A percentile compares a stretch with the other conserved stretches of the same genome.
These are phyloP conservation scores for Iguana delicatissima DNA, from an alignment of 2,797 vertebrate species.

Conservation along the genomic window DNA sequence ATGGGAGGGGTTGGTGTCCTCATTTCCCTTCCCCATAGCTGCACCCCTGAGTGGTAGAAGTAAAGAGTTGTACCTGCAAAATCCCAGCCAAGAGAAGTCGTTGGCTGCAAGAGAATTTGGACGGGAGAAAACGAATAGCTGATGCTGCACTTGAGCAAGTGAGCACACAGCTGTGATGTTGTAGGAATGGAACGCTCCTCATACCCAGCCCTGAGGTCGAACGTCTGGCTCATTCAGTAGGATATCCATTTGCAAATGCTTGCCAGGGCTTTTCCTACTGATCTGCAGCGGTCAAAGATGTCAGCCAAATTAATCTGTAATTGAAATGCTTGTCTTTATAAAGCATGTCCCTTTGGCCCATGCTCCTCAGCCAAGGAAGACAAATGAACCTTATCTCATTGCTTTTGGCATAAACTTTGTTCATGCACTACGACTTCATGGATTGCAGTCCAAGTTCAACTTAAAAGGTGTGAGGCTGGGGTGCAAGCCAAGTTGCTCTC, in stretches of 20 bases:
- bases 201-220: not conserved
- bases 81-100: not conserved
- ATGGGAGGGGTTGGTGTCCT: no score
- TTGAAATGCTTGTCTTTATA: accelerated
- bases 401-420: not conserved
- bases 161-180: not conserved
- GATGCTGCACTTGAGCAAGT: not conserved
- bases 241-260: not conserved
- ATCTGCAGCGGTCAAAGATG: not conserved
- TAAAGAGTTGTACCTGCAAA: not conserved
- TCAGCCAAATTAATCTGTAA: constrained; percentile 13
- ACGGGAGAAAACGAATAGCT: not conserved
- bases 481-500: not conserved
- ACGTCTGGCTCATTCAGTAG: not conserved
- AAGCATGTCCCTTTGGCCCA: not conserved
- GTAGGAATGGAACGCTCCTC: not conserved
- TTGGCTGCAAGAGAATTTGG: no score
- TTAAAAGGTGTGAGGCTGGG: not conserved
- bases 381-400: accelerated
- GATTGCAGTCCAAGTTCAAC: not conserved
- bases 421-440: not conserved
- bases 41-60: no score
- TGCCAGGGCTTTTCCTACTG: not conserved
- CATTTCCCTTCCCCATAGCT: no score
- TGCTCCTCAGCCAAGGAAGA: accelerated